Evolutionary conservation across 2,888 invertebrate genomes (phyloP), one percentile per base, ranked within the genome.

Genomic region (Caenorhabditis panamensis): DNA sequence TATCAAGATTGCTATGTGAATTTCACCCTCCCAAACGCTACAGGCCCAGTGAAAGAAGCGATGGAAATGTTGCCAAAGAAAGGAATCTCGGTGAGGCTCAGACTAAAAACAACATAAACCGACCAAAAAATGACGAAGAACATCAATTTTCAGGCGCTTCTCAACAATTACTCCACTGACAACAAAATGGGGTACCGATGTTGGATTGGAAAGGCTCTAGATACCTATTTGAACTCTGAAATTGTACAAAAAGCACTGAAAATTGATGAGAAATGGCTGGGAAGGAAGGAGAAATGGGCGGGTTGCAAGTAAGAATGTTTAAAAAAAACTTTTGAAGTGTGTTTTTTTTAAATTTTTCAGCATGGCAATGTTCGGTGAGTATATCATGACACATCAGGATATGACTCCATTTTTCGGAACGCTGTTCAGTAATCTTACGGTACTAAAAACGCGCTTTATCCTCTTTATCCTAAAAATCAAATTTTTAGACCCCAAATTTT

Each of bases 1-100:
- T 82, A 82, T 36, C 82, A 82, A 20, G 84, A 82, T 51, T 84
- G 84, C 49, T 84, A 84, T 56, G 72, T 67, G n/a, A 78, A 75
- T 24, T 73, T 73, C 54, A 53, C 59, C 9, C 22, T 59, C n/a
- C 49, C 83, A 11, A 71, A 61, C 20, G 41, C 72, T 9, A 66
- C 56, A 8, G 77, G 72, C 11, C 77, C 76, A 1, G 62, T 67
- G 22, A 76, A 67, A 58, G 75, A 80, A 24, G 56, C 71, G 4
- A 9, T 80, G 24, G 36, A 24, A 31, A n/a, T 22, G 11, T 24
- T 41, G 3, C 72, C 73, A 4, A 44, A 66, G 8, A 16, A 22
- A 9, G 78, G 83, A 31, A 79, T 64, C n/a, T 31, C 56, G 13
- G 68, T 68, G 49, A 56, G 49, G 4, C 5, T 41, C 13, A 13